A percentile compares a stretch with the other conserved stretches of the same genome.
These are phyloP conservation scores for Hoplias malabaricus DNA, from an alignment of 2,113 vertebrate genomes.

Conservation along the genomic window DNA sequence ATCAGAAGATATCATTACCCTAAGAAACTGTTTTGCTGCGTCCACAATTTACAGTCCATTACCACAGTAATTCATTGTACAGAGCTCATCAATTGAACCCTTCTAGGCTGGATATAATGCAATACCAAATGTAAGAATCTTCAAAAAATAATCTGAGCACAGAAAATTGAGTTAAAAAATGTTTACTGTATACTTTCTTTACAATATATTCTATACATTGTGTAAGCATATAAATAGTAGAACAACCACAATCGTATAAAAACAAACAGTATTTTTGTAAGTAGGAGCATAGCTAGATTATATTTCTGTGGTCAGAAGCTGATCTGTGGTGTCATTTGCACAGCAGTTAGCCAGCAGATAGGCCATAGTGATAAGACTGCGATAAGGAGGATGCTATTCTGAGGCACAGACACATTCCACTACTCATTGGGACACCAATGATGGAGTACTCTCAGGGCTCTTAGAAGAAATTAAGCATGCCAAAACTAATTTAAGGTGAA, in stretches of 20 bases:
- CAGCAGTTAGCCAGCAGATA: constrained; percentile 2
- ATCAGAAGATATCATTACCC: not conserved
- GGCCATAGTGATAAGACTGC: constrained; percentile 24
- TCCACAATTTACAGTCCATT: too few species aligned
- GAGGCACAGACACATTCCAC: constrained; percentile 29
- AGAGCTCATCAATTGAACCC: too few species aligned
- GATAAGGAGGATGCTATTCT: constrained; percentile 44
- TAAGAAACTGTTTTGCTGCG: not conserved
- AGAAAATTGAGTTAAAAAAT: not conserved
- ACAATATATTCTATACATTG: not conserved
- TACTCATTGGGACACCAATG: constrained; percentile 10
- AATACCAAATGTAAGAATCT: too few species aligned
- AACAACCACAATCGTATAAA: constrained; percentile 5
- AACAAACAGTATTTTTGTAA: not conserved
- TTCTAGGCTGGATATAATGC: too few species aligned
- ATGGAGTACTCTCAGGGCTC: constrained; percentile 12
- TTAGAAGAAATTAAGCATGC: not conserved
- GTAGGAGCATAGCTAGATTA: not conserved
- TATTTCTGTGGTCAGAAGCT: not conserved
- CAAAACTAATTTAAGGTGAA: not conserved
- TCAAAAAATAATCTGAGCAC: not conserved
- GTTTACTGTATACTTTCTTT: not conserved
- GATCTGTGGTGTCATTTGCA: not conserved
- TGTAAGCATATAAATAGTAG: not conserved
- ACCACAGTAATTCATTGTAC: too few species aligned